Conservation (phyloP, 1,140 invertebrate genomes). For the Octopus sinensis region DNA sequence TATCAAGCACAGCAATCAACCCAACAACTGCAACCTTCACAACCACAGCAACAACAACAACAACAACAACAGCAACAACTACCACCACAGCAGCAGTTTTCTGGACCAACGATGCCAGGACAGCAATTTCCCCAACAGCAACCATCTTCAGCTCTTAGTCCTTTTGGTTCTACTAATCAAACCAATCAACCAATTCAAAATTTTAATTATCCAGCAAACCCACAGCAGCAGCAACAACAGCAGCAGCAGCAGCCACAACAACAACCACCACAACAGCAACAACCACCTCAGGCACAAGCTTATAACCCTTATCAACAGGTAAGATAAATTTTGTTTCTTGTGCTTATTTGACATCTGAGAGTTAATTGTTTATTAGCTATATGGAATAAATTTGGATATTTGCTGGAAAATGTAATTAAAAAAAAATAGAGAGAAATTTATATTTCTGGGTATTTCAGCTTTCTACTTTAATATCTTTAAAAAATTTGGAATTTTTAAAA, state of each 20-base stretch:
- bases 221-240: neutral
- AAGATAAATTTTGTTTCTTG: neutral
- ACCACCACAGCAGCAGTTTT: constrained; percentile 14
- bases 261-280: neutral
- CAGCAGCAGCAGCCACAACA: neutral
- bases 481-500: too few species aligned
- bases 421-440: too few species aligned
- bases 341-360: too few species aligned
- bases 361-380: too few species aligned
- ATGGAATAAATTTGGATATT: too few species aligned
- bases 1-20: neutral
- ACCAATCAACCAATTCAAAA: too few species aligned
- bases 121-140: neutral
- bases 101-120: neutral
- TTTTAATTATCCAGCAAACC: too few species aligned
- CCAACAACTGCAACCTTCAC: constrained; percentile 21
- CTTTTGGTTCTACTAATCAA: too few species aligned
- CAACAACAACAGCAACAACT: constrained; percentile 26
- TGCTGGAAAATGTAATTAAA: too few species aligned
- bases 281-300: neutral
- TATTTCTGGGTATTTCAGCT: too few species aligned
- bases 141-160: neutral
- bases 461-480: too few species aligned
- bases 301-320: constrained; percentile 6
- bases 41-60: constrained; percentile 26